Conservation (phyloP, 2,797 vertebrate species). For the Peromyscus melanophrys region DNA sequence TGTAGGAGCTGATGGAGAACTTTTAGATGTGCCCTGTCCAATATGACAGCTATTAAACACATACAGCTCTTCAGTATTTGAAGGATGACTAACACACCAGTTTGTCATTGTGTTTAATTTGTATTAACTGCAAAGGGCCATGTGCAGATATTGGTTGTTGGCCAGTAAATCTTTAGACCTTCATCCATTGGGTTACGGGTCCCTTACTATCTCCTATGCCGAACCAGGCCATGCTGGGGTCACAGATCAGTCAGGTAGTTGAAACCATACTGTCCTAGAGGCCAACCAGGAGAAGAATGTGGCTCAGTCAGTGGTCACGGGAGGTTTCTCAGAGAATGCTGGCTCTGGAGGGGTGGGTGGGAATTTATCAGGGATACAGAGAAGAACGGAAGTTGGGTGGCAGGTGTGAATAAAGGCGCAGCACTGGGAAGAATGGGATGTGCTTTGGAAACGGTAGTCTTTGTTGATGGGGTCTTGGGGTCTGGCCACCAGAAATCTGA, state of each 20-base stretch:
- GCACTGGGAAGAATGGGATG: not conserved
- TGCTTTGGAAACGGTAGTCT: not conserved
- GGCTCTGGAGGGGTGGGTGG: not conserved
- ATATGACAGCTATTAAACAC: no score
- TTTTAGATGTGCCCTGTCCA: not conserved
- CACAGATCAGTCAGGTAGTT: not conserved
- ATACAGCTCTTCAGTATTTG: not conserved
- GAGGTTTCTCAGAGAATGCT: not conserved
- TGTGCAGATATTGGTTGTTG: not conserved
- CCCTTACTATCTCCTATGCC: not conserved
- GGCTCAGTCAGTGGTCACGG: not conserved
- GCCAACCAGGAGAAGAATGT: not conserved
- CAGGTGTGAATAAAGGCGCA: not conserved
- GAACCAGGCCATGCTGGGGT: not conserved
- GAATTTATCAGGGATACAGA: not conserved
- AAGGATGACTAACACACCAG: not conserved
- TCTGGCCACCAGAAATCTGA: not conserved
- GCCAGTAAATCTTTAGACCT: not conserved
- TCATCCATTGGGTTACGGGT: not conserved
- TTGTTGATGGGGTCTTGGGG: not conserved
- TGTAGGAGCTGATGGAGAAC: not conserved
- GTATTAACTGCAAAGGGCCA: not conserved
- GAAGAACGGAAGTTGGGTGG: not conserved
- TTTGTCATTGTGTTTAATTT: slow-evolving; percentile 46
- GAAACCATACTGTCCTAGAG: not conserved